Base-by-base conservation (phyloP, 2,797 vertebrate species). In the Carapus acus region DNA sequence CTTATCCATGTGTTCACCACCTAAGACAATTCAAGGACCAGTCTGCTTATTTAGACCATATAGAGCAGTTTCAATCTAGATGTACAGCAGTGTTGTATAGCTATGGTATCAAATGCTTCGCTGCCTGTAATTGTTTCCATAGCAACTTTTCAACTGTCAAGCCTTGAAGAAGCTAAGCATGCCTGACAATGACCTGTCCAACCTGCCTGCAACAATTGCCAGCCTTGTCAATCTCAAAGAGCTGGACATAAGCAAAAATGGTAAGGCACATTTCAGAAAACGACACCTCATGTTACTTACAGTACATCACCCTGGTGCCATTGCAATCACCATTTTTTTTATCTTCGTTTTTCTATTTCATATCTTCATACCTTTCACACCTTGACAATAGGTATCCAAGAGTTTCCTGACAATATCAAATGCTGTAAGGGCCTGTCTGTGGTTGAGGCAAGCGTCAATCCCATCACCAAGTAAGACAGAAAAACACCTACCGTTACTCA, bases 141-240 rank as follows among this genome's bases (percentile, higher is more conserved):
- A 99, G 96, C 96, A 98, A 98, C 90, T 99, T 81, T 99, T 99
- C 89, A 95, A 87, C 91, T 99, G 96, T 88, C 96, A 98, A 82
- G 93, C 96, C 56, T 86, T 99, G 50, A 88, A 93, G 78, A 99
- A 99, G 86, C 88, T 99, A 83, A 99, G 96, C 80, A 93, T 98
- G 62, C 94, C 94, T 14, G 96, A 99, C 84, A 99, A 98, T 24
- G 96, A 99, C 88, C 92, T 99, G 61, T 95, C 94, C 69, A 94
- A 77, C 72, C 91, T 99, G 83, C 96, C 96, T 53, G 91, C 93
- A 72, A 90, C 91, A 73, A 97, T 99, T 63, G 93, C 96, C 82
- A 95, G 93, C 86, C 88, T 99, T 88, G 93, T 95, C 69, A 99
- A 97, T 83, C 92, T 99, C 74, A 94, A 91, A 69, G 96, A 99